These are phyloP conservation scores for Odontocerum albicorne DNA, from an alignment of 2,888 invertebrate genomes.

Conservation along the genomic window DNA sequence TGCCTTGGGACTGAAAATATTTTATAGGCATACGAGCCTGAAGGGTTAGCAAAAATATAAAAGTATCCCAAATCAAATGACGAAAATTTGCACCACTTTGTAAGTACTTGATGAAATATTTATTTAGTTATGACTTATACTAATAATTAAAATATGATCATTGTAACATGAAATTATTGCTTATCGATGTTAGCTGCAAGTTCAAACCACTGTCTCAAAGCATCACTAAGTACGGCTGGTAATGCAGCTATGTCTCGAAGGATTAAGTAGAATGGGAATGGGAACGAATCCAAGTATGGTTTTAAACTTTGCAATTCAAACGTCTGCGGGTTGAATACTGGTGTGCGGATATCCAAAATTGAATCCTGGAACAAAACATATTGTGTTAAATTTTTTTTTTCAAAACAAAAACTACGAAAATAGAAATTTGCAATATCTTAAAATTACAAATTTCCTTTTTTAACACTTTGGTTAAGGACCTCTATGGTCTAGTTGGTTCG, in stretches of 20 bases:
- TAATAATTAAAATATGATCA: background rate
- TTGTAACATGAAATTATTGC: conserved; percentile 11
- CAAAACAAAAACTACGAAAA: no score
- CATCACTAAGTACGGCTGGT: conserved; percentile 91
- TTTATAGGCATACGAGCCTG: no score
- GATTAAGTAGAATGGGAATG: conserved; percentile 97
- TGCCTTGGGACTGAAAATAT: no score
- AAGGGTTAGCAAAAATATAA: no score
- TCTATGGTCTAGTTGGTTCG: no score
- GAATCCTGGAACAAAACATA: conserved; percentile 71
- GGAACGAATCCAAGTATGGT: conserved; percentile 93
- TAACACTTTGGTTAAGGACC: no score
- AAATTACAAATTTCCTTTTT: no score
- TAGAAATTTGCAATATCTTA: no score
- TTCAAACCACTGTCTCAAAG: conserved; percentile 98
- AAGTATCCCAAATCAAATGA: no score
- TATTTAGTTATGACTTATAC: background rate
- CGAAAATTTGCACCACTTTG: no score
- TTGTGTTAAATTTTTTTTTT: no score
- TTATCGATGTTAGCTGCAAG: conserved; percentile 69
- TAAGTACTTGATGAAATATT: background rate
- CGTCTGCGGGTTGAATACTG: conserved; percentile 65
- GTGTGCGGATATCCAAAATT: conserved; percentile 84
- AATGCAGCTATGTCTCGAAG: conserved; percentile 85
- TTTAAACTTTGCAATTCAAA: conserved; percentile 64